A percentile compares a stretch with the other conserved stretches of the same genome.
Evolutionary conservation across 2,888 invertebrate genomes (phyloP).

Genomic region (Acleris laterana): DNA sequence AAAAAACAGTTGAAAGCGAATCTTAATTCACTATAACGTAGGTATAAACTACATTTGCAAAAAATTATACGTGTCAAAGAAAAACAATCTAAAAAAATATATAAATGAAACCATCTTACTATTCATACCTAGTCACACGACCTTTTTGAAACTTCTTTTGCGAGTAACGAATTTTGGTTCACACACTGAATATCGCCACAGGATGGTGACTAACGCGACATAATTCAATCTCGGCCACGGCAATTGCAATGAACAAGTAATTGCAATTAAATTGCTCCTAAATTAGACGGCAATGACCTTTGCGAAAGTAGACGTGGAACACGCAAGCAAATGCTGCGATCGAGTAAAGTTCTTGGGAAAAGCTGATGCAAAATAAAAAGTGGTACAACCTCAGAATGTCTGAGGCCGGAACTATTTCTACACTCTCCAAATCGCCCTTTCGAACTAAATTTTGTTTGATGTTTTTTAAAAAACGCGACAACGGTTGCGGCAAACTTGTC

Average conservation of each 20-base stretch:
- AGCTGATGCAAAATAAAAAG: neutral
- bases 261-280: conserved; percentile 54
- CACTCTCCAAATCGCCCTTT: no score
- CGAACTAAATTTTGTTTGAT: no score
- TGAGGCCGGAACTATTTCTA: no score
- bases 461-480: no score
- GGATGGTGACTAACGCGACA: conserved; percentile 34
- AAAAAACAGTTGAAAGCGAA: no score
- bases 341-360: neutral
- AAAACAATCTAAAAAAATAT: no score
- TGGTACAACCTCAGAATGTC: neutral
- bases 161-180: conserved; percentile 3
- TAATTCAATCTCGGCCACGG: conserved; percentile 43
- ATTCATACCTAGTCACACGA: no score
- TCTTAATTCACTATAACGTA: no score
- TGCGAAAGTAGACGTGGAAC: conserved; percentile 23
- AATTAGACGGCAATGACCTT: conserved; percentile 43
- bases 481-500: no score
- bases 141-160: neutral
- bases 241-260: conserved; percentile 55
- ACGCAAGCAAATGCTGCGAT: conserved; percentile 5
- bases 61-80: no score
- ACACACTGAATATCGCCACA: conserved; percentile 27
- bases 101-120: no score
- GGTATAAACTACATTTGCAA: no score